phyloP scores from a whole-genome alignment of 2,113 vertebrate species.

The Aptenodytes forsteri region DNA sequence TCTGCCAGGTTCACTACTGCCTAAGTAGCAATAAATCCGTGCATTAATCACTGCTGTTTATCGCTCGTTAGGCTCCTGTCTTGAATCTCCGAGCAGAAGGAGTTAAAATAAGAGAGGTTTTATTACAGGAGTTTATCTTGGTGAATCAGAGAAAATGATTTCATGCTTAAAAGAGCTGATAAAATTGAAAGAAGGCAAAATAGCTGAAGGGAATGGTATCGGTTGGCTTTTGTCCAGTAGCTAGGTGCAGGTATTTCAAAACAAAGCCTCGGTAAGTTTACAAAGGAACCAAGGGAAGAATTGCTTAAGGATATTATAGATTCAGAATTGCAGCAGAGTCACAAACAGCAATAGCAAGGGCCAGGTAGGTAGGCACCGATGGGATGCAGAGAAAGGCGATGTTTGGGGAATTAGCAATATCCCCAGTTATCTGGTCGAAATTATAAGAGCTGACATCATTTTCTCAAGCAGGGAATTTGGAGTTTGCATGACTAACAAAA shows the following conservation, averaged over 20 bases:
- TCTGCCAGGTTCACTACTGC: not conserved
- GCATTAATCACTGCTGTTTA: not conserved
- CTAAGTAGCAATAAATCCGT: not conserved
- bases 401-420: not conserved
- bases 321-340: not conserved
- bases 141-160: conserved; percentile 16
- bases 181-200: conserved; percentile 5
- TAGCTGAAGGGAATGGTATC: not conserved
- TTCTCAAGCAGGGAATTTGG: not conserved
- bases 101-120: conserved; percentile 13
- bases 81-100: not conserved
- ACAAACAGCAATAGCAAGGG: not conserved
- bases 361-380: not conserved
- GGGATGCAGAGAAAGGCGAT: not conserved
- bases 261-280: not conserved
- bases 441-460: not conserved
- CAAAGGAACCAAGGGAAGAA: not conserved
- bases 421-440: not conserved
- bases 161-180: conserved; percentile 22
- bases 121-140: not conserved
- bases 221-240: not conserved
- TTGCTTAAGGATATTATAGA: not conserved
- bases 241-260: conserved; percentile 20
- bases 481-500: not conserved
- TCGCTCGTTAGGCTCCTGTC: not conserved